Evolutionary conservation across 2,797 vertebrate genomes (phyloP), one percentile per base, ranked within the genome.

Genomic region (Pipistrellus nathusii): DNA sequence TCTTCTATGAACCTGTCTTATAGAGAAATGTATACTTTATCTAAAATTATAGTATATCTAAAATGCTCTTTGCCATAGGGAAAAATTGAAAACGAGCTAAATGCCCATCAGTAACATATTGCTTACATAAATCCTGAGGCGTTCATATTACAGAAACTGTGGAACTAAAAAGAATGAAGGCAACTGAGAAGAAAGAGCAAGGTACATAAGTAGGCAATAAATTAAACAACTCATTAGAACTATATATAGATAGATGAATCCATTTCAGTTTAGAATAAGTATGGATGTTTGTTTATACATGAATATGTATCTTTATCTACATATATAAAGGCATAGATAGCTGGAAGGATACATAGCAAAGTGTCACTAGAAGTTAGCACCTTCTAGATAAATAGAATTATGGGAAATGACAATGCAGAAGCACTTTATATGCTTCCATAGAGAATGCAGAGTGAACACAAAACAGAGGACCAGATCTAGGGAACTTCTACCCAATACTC

Each of bases 151-250:
- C 3, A 77, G 21, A 78, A 17, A 73, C 25, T 12, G 8, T 17
- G 17, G 25, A 64, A 10, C 15, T 41, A 51, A 46, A 92, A 87
- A 62, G 59, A 75, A 88, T 48, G 7, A 91, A 53, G 6, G 27
- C 8, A 51, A 12, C 3, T 62, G 53, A 91, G 35, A 90, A 83
- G 8, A 4, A 89, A 78, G 41, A 53, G 27, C 18, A 91, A 57
- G 5, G 27, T 66, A 46, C 6, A 15, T 25, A 8, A 32, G n/a
- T 53, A 81, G 44, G 51, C 23, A 86, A 91, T 51, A 94, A 27
- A 77, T 91, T 72, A 91, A 92, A 21, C 21, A 94, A 71, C 17
- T 85, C 66, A 92, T 46, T 64, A 81, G 25, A 90, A 73, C 25
- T 44, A 59, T 48, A 81, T 51, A 80, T 53, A 84, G 17, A 71